A percentile compares a stretch with the other conserved stretches of the same genome.
Evolutionary conservation across 2,888 invertebrate genomes (phyloP).

Genomic region (Eupeodes luniger): DNA sequence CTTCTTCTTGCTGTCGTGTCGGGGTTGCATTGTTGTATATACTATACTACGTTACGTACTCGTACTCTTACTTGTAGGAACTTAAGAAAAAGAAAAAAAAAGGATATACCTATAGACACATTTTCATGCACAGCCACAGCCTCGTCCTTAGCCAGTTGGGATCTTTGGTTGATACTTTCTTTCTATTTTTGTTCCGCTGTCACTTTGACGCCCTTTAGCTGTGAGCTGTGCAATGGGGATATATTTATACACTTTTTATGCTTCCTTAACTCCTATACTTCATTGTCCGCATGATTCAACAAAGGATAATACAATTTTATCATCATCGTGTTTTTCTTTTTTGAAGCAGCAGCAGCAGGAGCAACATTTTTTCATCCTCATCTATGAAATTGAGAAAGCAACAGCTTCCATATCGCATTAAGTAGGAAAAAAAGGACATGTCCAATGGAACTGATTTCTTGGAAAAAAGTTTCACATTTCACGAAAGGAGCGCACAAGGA

Average conservation of each 20-base stretch:
- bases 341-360: not conserved
- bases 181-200: conserved; percentile 59
- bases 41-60: not conserved
- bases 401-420: conserved; percentile 41
- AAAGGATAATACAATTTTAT: conserved; percentile 60
- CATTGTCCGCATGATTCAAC: conserved; percentile 28
- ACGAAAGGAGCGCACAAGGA: not conserved
- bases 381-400: conserved; percentile 57
- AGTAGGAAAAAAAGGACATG: not conserved
- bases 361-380: conserved; percentile 19
- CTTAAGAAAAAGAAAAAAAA: not conserved
- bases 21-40: not conserved
- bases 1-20: not conserved
- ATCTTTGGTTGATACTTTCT: conserved; percentile 36
- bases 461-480: conserved; percentile 27
- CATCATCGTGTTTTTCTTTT: not conserved
- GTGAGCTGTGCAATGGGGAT: conserved; percentile 64
- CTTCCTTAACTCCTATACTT: not conserved
- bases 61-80: not conserved
- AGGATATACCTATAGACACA: conserved; percentile 42
- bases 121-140: conserved; percentile 30
- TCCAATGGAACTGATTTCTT: conserved; percentile 59
- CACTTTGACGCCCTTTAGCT: conserved; percentile 69
- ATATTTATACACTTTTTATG: conserved; percentile 14
- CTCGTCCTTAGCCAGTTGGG: conserved; percentile 16